Percentiles rank a stretch among this genome's conserved stretches.
Evolutionary conservation across 2,888 invertebrate species (phyloP).

Genomic region (Camponotus fellah): DNA sequence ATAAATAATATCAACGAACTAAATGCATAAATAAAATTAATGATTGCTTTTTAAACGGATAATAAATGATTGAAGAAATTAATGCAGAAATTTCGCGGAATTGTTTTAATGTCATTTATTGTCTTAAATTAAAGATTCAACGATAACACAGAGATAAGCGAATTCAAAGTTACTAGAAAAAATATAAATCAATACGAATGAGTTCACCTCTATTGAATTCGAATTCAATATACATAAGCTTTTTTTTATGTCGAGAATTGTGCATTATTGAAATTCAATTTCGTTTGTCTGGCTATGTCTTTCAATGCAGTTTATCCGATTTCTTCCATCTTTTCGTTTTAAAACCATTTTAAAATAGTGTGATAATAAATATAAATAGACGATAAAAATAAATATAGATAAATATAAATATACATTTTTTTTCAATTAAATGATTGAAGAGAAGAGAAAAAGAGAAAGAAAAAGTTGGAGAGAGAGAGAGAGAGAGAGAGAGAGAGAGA

Average conservation of each 20-base stretch:
- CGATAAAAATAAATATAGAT: not conserved
- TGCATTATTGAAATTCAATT: constrained; percentile 46
- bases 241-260: not conserved
- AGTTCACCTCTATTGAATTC: not conserved
- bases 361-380: not conserved
- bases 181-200: not conserved
- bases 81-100: not conserved
- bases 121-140: not conserved
- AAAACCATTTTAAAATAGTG: not conserved
- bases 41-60: not conserved
- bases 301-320: not conserved
- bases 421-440: not conserved
- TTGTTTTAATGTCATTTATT: not conserved
- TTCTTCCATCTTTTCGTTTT: not conserved
- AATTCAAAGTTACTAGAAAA: not conserved
- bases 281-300: not conserved
- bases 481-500: not conserved
- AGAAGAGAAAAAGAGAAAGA: not conserved
- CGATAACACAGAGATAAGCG: not conserved
- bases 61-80: not conserved
- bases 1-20: not conserved
- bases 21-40: not conserved
- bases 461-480: too few species aligned
- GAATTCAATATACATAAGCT: not conserved
- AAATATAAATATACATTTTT: not conserved